phyloP scores from a whole-genome alignment of 1,140 invertebrate genomes.

The Agrypnia vestita region DNA sequence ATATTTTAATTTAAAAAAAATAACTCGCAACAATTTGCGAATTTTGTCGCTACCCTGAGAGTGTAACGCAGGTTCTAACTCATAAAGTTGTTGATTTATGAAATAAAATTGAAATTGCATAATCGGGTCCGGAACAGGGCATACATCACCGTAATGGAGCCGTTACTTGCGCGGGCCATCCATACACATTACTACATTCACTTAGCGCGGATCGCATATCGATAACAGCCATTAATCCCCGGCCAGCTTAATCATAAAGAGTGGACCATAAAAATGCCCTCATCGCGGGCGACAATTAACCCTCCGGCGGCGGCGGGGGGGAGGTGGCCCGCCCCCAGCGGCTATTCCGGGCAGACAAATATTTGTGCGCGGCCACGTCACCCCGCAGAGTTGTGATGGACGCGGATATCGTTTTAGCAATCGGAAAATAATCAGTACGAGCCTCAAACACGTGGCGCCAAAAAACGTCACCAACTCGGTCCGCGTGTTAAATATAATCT shows the following conservation, averaged over 20 bases:
- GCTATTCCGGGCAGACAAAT: not conserved
- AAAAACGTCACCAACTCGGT: no score
- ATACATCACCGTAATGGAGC: constrained; percentile 31
- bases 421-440: no score
- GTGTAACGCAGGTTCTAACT: no score
- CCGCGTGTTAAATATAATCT: no score
- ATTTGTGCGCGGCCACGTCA: no score
- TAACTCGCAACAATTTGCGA: no score
- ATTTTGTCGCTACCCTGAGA: no score
- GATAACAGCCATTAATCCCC: constrained; percentile 34
- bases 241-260: constrained; percentile 36
- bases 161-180: constrained; percentile 30
- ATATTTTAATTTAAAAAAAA: no score
- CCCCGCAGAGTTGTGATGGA: not conserved
- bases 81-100: constrained; percentile 13
- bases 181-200: constrained; percentile 35
- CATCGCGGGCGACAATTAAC: constrained; percentile 31
- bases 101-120: constrained; percentile 15
- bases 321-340: not conserved
- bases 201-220: constrained; percentile 24
- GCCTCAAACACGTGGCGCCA: no score
- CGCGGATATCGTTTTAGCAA: not conserved
- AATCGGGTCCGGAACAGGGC: not conserved
- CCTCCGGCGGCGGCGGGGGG: not conserved
- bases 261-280: constrained; percentile 32